A percentile compares a stretch with the other conserved stretches of the same genome.
phyloP scores from a whole-genome alignment of 2,888 invertebrate genomes.

The Protonemura montana region DNA sequence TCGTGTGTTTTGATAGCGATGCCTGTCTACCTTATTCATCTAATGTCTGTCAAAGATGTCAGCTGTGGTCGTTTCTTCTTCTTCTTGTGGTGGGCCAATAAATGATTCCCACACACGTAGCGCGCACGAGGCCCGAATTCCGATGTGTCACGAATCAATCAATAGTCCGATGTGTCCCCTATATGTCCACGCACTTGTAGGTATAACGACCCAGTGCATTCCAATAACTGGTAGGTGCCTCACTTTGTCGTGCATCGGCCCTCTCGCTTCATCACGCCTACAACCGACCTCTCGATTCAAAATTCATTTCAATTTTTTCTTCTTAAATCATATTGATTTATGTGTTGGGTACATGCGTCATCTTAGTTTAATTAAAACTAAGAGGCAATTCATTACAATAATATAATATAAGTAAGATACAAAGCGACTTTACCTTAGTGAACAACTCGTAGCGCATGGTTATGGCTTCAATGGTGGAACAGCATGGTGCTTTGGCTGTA shows the following conservation, averaged over 20 bases:
- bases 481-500: neutral
- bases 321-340: neutral
- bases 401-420: neutral
- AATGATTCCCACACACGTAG: slow-evolving; percentile 28
- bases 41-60: slow-evolving; percentile 16
- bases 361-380: slow-evolving; percentile 4
- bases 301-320: neutral
- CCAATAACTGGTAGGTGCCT: neutral
- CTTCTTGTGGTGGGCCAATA: neutral
- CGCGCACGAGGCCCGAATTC: slow-evolving; percentile 1
- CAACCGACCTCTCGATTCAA: neutral
- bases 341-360: neutral
- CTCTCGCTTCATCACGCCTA: neutral
- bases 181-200: neutral
- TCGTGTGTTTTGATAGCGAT: neutral
- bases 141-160: slow-evolving; percentile 17
- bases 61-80: neutral
- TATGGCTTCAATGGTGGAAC: neutral
- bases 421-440: neutral
- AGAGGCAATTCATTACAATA: neutral
- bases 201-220: neutral
- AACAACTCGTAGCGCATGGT: neutral
- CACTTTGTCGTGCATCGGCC: neutral
- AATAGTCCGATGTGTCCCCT: neutral
- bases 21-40: neutral